A percentile compares a stretch with the other conserved stretches of the same genome.
Conservation (phyloP, 2,888 invertebrate genomes). For the Diarsia mendica region DNA sequence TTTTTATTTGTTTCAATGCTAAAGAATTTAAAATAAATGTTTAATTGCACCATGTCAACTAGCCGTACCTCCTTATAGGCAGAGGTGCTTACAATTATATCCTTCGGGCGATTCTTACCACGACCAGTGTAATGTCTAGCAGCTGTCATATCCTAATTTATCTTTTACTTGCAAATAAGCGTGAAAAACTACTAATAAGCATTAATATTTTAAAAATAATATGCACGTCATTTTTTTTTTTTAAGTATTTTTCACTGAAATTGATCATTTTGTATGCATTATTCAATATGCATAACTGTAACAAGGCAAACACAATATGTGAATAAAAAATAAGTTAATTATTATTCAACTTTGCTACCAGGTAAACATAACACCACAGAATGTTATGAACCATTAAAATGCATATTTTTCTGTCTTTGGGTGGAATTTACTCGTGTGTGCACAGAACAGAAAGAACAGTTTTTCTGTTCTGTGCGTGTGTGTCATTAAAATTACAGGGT, state of each 20-base stretch:
- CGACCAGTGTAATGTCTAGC: slow-evolving; percentile 6
- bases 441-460: too few relatives aligned
- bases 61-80: not conserved
- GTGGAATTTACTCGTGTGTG: too few relatives aligned
- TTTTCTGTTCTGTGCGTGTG: too few relatives aligned
- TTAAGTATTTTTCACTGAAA: slow-evolving; percentile 19
- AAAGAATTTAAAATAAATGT: not conserved
- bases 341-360: slow-evolving; percentile 6
- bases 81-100: not conserved
- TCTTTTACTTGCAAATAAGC: not conserved
- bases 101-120: slow-evolving; percentile 31
- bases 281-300: slow-evolving; percentile 20
- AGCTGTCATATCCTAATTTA: slow-evolving; percentile 15
- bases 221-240: slow-evolving; percentile 16
- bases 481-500: slow-evolving; percentile 24
- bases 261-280: slow-evolving; percentile 22
- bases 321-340: slow-evolving; percentile 20
- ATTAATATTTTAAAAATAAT: slow-evolving; percentile 17
- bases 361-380: slow-evolving; percentile 5
- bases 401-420: too few relatives aligned
- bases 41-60: not conserved
- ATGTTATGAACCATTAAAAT: slow-evolving; percentile 38
- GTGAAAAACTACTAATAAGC: slow-evolving; percentile 13
- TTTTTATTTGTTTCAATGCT: not conserved
- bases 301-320: slow-evolving; percentile 20